Evolutionary conservation across 2,888 invertebrate species (phyloP), one percentile per base, ranked within the genome.

Genomic region (Nephrotoma appendiculata): DNA sequence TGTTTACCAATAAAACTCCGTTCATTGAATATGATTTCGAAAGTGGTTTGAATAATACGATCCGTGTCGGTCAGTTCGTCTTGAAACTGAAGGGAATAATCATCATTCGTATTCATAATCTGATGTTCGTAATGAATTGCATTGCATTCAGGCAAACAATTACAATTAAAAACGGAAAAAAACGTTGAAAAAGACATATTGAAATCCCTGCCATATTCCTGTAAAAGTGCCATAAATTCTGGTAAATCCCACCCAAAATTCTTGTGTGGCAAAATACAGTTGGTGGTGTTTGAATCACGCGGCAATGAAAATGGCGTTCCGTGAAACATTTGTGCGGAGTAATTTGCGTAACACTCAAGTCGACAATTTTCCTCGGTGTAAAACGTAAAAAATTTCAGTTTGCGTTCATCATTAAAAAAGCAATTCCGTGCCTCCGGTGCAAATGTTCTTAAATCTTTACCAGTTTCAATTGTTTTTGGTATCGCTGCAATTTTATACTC

Each of bases 201-300:
- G 11, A 44, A 44, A 3, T 31, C 31, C 2, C 31, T 9, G 52
- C 15, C 19, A 15, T 57, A 15, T 0, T 57, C 15, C n/a, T 15
- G 15, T 5, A 7, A 6, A 2, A 57, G 52, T 5, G 4, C 52
- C 2, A 57, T 6, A 6, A 15, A 71, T 31, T 71, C 9, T 2
- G 71, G 19, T 71, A 71, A 31, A 31, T 71, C 71, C 71, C 52
- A 57, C n/a, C 15, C 52, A 57, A 15, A 57, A 31, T 71, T 71
- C 6, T 31, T 71, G 7, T 71, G 9, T 31, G 31, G 31, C 11
- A 71, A 9, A 31, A 71, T 31, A 31, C 7, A 9, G 31, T 71
- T 71, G 31, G 71, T 31, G 71, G 71, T 71, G 31, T 71, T 71
- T 31, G 71, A 31, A 31, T 71, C 71, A 11, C 90, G 91, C 91